Conservation (phyloP, 2,797 vertebrate genomes). For the Chelon labrosus region DNA sequence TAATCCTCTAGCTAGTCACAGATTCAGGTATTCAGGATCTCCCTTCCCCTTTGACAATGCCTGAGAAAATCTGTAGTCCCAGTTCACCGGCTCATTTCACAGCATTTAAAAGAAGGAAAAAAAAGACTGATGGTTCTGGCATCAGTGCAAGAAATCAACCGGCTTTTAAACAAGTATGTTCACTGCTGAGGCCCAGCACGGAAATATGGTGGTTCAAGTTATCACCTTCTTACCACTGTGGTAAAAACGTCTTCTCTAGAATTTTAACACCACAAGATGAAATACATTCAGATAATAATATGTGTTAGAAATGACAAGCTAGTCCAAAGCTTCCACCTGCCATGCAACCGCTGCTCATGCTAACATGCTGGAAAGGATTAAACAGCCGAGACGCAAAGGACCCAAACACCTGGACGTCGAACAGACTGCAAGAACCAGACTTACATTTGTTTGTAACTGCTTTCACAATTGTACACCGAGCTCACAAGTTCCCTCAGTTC, state of each 20-base stretch:
- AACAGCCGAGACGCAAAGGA: constrained; percentile 28
- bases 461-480: constrained; percentile 59
- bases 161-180: background rate
- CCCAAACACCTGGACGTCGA: constrained; percentile 40
- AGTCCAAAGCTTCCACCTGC: constrained; percentile 37
- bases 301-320: constrained; percentile 23
- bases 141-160: background rate
- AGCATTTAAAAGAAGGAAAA: constrained; percentile 4
- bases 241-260: background rate
- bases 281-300: background rate
- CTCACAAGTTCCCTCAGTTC: constrained; percentile 49
- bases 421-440: constrained; percentile 55
- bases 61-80: constrained; percentile 47
- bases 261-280: background rate
- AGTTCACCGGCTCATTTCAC: constrained; percentile 36
- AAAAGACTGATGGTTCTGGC: constrained; percentile 22
- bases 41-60: constrained; percentile 30
- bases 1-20: constrained; percentile 72
- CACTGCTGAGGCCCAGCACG: background rate
- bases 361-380: constrained; percentile 23
- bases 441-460: constrained; percentile 69
- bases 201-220: background rate
- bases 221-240: background rate
- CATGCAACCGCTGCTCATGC: constrained; percentile 59
- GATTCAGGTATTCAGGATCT: constrained; percentile 39